A percentile compares a stretch with the other conserved stretches of the same genome.
Evolutionary conservation across 2,113 vertebrate genomes (phyloP).

Genomic region (Lepus europaeus): DNA sequence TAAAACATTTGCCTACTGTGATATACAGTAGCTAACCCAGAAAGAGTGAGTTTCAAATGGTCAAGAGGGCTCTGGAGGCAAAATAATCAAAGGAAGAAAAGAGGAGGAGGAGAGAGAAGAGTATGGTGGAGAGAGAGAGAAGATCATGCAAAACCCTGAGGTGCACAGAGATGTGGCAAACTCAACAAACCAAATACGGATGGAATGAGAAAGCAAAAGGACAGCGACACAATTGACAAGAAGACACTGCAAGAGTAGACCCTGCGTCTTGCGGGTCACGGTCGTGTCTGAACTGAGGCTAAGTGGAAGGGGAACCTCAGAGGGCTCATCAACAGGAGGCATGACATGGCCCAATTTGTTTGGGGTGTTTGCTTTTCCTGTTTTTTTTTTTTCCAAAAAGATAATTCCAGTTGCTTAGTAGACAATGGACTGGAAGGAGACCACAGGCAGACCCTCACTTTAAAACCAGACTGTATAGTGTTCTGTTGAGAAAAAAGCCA

Average conservation of each 20-base stretch:
- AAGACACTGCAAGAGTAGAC: neutral
- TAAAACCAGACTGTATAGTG: neutral
- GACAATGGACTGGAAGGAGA: conserved; percentile 16
- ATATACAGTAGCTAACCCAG: neutral
- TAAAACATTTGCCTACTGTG: neutral
- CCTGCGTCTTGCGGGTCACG: neutral
- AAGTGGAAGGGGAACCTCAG: neutral
- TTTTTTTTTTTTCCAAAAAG: conserved; percentile 4
- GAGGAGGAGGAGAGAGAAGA: neutral
- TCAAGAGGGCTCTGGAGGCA: neutral
- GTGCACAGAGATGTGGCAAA: neutral
- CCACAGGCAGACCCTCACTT: neutral
- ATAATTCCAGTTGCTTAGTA: neutral
- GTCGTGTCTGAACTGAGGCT: neutral
- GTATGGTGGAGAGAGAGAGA: neutral
- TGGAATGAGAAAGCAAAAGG: neutral
- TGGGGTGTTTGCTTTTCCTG: neutral
- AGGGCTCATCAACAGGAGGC: neutral
- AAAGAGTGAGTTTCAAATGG: neutral
- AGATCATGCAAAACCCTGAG: neutral
- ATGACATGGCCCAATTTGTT: neutral
- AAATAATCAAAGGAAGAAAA: neutral
- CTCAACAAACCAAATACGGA: neutral
- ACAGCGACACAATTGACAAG: neutral
- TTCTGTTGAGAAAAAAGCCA: neutral